Conservation (phyloP, 2,888 invertebrate species). For the Drosophila picticornis region DNA sequence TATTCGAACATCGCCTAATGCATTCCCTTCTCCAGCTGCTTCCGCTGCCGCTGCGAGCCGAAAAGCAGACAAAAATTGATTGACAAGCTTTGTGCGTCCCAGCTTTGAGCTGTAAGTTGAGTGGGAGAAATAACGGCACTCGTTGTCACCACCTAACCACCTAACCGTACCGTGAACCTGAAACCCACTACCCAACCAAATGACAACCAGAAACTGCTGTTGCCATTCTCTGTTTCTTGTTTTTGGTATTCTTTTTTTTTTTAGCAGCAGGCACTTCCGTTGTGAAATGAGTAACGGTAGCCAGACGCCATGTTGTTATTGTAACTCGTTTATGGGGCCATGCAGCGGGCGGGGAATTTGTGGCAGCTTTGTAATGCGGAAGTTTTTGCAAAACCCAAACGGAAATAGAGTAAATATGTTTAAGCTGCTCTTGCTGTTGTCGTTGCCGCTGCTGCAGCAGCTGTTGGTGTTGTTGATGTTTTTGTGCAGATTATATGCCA, state of each 20-base stretch:
- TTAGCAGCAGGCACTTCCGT: slow-evolving; percentile 74
- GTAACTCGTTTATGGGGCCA: slow-evolving; percentile 8
- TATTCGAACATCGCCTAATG: slow-evolving; percentile 72
- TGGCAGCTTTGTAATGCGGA: slow-evolving; percentile 80
- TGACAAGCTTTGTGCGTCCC: slow-evolving; percentile 71
- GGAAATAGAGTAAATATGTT: slow-evolving; percentile 80
- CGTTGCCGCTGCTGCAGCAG: slow-evolving; percentile 8
- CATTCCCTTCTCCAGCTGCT: slow-evolving; percentile 27
- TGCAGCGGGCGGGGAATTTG: slow-evolving; percentile 65
- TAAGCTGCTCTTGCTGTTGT: slow-evolving; percentile 64
- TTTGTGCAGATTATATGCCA: slow-evolving; percentile 35
- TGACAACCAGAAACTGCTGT: slow-evolving; percentile 43
- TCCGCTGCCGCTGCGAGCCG: slow-evolving; percentile 4
- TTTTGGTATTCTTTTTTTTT: slow-evolving; percentile 25
- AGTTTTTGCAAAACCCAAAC: slow-evolving; percentile 80
- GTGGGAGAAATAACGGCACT: slow-evolving; percentile 18
- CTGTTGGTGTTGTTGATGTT: not conserved
- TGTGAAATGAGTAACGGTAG: slow-evolving; percentile 64
- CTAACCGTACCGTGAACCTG: slow-evolving; percentile 37
- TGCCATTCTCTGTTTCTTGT: slow-evolving; percentile 16
- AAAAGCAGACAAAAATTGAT: slow-evolving; percentile 73
- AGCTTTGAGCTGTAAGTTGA: slow-evolving; percentile 6
- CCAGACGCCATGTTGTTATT: slow-evolving; percentile 47
- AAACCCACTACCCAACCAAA: slow-evolving; percentile 9
- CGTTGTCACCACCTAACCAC: slow-evolving; percentile 47